Conservation (phyloP, 2,797 vertebrate genomes). For the Salarias fasciatus region DNA sequence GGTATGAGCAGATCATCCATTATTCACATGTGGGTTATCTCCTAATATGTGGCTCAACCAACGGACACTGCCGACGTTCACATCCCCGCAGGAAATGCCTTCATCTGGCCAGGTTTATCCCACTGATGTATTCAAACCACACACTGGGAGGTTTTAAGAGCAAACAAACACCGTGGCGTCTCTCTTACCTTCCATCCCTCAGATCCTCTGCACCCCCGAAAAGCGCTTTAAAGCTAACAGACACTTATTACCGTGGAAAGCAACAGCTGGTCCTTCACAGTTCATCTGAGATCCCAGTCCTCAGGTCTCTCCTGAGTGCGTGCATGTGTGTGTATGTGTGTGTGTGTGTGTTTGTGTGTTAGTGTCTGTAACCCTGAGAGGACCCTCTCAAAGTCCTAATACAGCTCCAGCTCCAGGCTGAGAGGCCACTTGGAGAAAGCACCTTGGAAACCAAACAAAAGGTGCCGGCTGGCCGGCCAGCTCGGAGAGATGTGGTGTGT, state of each 20-base stretch:
- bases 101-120: too few species aligned
- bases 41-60: constrained; percentile 37
- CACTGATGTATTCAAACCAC: background rate
- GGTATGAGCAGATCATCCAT: constrained; percentile 69
- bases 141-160: background rate
- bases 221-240: constrained; percentile 8
- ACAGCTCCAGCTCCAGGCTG: constrained; percentile 46
- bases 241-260: constrained; percentile 18
- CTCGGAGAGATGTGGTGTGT: constrained; percentile 8
- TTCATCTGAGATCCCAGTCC: constrained; percentile 40
- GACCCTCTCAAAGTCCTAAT: constrained; percentile 48
- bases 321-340: too few species aligned
- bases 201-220: constrained; percentile 8
- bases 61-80: constrained; percentile 5
- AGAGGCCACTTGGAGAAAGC: constrained; percentile 69
- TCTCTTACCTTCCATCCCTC: constrained; percentile 68
- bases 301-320: constrained; percentile 16
- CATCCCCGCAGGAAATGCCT: constrained; percentile 1
- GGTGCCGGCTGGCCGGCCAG: constrained; percentile 27
- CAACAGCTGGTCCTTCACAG: constrained; percentile 41
- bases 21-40: constrained; percentile 67
- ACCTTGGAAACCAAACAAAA: constrained; percentile 81
- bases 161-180: constrained; percentile 2
- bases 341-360: background rate
- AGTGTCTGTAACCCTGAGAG: constrained; percentile 29